Base-by-base conservation (phyloP, 1,140 invertebrate species). In the Muscidifurax raptorellus region DNA sequence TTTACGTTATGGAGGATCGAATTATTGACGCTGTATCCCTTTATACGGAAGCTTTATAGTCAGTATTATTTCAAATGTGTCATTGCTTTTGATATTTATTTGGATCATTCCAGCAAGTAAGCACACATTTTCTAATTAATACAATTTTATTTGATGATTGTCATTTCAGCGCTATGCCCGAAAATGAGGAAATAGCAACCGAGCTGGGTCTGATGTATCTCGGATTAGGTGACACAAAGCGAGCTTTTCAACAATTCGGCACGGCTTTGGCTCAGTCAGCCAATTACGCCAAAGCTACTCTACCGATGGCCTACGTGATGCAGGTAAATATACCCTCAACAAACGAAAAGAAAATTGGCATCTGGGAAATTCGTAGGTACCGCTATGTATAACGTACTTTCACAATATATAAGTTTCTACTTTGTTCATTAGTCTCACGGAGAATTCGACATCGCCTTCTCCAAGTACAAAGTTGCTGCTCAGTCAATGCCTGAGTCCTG, bases 391-490 rank as follows among this genome's bases (percentile, higher is more conserved):
- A 40, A 40, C 9, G 32, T 36, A 10, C 36, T 40, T 40, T 40
- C 7, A 10, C 7, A 9, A 0, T 40, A 9, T 40, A 40, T 40
- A 9, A 40, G 36, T 10, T 40, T 40, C 7, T 40, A 40, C 36
- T 28, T 36, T 2, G 25, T 36, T 25, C 36, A 40, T 9, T 27
- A 84, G 83, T n/a, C 67, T 7, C 27, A 75, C 27, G 95, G 94
- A 89, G 97, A 98, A 90, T 96, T 95, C 90, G 97, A 98, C 89
- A 96, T 97, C 5, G 98, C 98, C 6, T 91, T 98, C 10, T 95
- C 95, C 7, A 98, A 98, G 92, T 98, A 98, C 89, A 96, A 97
- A 92, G 92, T 96, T 71, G 97, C 96, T 28, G 95, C 96, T 36
- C 94, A 95, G 80, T 93, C 94, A 28, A 94, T 96, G 84, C 95